Base-by-base conservation (phyloP, 2,113 vertebrate genomes). In the Sakesphorus luctuosus region DNA sequence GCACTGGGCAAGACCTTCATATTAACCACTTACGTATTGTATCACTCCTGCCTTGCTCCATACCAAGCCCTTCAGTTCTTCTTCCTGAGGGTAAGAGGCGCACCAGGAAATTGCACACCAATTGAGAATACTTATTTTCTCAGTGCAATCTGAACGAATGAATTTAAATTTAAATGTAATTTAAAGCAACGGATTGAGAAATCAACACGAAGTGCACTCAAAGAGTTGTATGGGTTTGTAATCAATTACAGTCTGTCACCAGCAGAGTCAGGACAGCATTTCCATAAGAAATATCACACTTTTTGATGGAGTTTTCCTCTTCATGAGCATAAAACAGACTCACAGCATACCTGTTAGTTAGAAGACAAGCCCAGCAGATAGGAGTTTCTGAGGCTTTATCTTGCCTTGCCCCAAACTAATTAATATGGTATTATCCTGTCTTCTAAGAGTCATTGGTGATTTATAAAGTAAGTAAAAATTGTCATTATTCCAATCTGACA, bases 221-320 rank as follows among this genome's bases (percentile, higher is more conserved):
- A 33, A 14, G 36, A 50, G 14, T n/a, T 76, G 2, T 38, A 25
- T 11, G 7, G 29, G 12, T 77, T 93, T 93, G 47, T 88, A 67
- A 80, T 49, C 81, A 93, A 53, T 49, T 61, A 61, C n/a, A 61
- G 25, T 18, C 23, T 43, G 10, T 63, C 13, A 58, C 44, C 29
- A 77, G 65, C 17, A 85, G 43, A 47, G 36, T 52, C 33, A 50
- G 9, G 15, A 52, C 46, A 96, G 38, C 23, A 81, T 81, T 95
- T 81, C 29, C 40, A 7, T 75, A 77, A 74, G 72, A 18, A 78
- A 15, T 40, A 68, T 28, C 55, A 55, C 7, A 44, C 5, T 80
- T 96, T 90, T 88, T 69, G 62, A 76, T 74, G 19, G 73, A 61
- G 20, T 63, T 82, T 77, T 94, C 25, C 33, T 79, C 76, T 76